Evolutionary conservation across 2,888 invertebrate genomes (phyloP).

Genomic region (Orthosia incerta): DNA sequence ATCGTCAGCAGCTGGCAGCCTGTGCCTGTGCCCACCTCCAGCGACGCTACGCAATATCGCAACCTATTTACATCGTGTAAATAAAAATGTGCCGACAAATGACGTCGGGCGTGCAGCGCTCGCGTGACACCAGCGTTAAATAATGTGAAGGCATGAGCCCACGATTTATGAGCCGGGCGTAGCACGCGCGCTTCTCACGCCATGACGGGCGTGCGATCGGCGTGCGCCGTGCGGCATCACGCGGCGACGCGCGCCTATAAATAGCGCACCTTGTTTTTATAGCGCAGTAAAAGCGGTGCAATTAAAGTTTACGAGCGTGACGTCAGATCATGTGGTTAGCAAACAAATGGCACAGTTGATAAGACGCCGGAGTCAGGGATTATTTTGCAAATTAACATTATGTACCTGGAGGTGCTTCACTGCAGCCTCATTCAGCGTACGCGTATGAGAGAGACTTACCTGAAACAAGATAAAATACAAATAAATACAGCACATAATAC

Average conservation of each 20-base stretch:
- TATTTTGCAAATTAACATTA: constrained; percentile 8
- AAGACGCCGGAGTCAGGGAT: constrained; percentile 33
- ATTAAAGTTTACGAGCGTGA: constrained; percentile 75
- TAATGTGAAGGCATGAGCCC: constrained; percentile 76
- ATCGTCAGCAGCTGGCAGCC: constrained; percentile 42
- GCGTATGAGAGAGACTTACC: constrained; percentile 51
- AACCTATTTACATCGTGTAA: constrained; percentile 60
- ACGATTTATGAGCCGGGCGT: constrained; percentile 70
- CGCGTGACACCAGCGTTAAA: constrained; percentile 77
- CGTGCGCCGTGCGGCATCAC: constrained; percentile 43
- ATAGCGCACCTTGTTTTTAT: constrained; percentile 71
- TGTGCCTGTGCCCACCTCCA: constrained; percentile 3
- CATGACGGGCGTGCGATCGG: constrained; percentile 64
- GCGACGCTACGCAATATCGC: constrained; percentile 51
- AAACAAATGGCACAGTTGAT: constrained; percentile 62
- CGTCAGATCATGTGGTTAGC: constrained; percentile 64
- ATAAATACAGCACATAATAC: constrained; percentile 7
- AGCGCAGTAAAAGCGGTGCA: constrained; percentile 72
- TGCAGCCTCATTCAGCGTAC: not conserved
- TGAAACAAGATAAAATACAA: constrained; percentile 55
- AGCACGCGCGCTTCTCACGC: constrained; percentile 70
- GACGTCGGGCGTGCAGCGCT: constrained; percentile 68
- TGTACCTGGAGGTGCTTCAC: constrained; percentile 28
- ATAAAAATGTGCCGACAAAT: constrained; percentile 66
- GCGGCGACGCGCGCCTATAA: constrained; percentile 61